These are phyloP conservation scores for Stictocephala bisonia DNA, from an alignment of 2,888 invertebrate genomes.

Conservation along the genomic window DNA sequence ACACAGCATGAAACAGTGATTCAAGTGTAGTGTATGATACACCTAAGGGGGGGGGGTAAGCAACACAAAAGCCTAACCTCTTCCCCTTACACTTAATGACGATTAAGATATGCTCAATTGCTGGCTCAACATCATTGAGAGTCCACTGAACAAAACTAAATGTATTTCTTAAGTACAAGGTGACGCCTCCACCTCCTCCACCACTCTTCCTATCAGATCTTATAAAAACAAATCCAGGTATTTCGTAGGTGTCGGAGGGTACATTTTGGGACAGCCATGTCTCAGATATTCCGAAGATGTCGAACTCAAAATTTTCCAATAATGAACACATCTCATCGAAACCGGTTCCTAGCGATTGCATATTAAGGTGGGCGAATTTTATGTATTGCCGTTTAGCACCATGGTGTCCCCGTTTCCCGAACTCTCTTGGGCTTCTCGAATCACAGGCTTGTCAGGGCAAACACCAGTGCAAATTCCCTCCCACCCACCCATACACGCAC, in stretches of 20 bases:
- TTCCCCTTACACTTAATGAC: not conserved
- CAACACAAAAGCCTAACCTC: not conserved
- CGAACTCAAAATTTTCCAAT: not conserved
- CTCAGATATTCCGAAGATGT: not conserved
- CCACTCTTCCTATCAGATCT: not conserved
- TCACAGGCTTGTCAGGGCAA: too few relatives aligned
- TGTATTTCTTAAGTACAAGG: too few relatives aligned
- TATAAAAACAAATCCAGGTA: not conserved
- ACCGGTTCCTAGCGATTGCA: not conserved
- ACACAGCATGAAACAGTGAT: not conserved
- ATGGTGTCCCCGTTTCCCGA: not conserved
- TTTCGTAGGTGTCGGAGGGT: not conserved
- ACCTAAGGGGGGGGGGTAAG: not conserved
- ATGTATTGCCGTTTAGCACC: not conserved
- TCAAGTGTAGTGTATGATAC: not conserved
- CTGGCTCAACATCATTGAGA: not conserved
- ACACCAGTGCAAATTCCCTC: too few relatives aligned
- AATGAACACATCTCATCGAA: conserved; percentile 1
- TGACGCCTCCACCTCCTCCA: too few relatives aligned
- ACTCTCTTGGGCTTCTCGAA: conserved; percentile 1
- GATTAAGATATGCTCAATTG: not conserved
- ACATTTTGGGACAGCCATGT: not conserved
- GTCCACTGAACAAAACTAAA: too few relatives aligned
- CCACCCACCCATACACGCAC: too few relatives aligned
- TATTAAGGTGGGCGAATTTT: not conserved